Evolutionary conservation across 2,113 vertebrate species (phyloP).

Genomic region (Sorex araneus): DNA sequence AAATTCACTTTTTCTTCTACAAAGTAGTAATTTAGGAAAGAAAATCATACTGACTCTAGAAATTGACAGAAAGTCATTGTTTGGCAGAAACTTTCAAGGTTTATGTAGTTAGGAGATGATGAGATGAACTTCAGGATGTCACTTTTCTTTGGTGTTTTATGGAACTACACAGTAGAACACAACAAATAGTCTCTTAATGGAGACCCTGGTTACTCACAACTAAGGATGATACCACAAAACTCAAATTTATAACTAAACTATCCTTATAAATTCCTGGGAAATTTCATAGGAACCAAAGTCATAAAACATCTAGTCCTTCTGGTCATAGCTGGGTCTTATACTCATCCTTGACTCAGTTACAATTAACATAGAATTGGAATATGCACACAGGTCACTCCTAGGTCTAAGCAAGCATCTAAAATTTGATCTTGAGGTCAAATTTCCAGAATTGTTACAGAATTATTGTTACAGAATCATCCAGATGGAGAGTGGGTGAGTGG

Average conservation of each 20-base stretch:
- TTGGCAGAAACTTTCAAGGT: background rate
- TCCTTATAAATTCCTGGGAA: background rate
- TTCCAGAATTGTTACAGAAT: too few species aligned
- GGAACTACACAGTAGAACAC: background rate
- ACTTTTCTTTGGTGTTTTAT: background rate
- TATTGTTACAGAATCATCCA: background rate
- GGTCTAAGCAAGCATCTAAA: too few species aligned
- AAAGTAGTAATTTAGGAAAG: background rate
- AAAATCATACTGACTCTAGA: background rate
- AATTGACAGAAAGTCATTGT: background rate
- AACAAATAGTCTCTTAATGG: background rate
- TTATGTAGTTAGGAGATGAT: background rate
- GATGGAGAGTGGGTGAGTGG: background rate
- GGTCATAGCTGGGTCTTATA: background rate
- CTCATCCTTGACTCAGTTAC: background rate
- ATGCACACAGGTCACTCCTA: background rate
- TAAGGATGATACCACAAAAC: background rate
- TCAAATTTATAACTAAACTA: background rate
- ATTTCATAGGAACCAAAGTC: background rate
- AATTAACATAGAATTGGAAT: background rate
- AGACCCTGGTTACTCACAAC: accelerated
- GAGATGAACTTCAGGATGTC: accelerated
- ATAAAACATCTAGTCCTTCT: background rate
- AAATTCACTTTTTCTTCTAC: background rate
- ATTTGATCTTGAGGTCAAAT: too few species aligned